Percentiles rank a stretch among this genome's conserved stretches.
Evolutionary conservation across 2,888 invertebrate genomes (phyloP).

Genomic region (Hololepta plana): DNA sequence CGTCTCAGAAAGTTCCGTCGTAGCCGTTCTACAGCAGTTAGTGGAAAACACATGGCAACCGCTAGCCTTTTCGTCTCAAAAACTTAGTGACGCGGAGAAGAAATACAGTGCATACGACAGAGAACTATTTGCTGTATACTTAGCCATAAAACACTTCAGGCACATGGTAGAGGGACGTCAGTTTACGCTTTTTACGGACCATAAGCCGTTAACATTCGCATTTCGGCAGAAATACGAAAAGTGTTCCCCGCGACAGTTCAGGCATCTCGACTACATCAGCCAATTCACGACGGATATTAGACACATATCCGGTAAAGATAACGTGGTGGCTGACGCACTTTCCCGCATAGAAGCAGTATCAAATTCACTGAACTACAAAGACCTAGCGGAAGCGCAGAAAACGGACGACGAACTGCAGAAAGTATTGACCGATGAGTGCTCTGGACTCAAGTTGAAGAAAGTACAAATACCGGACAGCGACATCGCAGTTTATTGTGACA

Average conservation of each 20-base stretch:
- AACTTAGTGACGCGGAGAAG: constrained; percentile 16
- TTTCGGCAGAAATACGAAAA: constrained; percentile 6
- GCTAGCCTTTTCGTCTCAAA: constrained; percentile 20
- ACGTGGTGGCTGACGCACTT: constrained; percentile 6
- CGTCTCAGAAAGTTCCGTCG: constrained; percentile 20
- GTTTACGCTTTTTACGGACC: constrained; percentile 9
- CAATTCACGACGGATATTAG: constrained; percentile 6
- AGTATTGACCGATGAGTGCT: neutral
- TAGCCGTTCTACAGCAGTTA: constrained; percentile 20
- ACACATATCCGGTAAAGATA: constrained; percentile 5
- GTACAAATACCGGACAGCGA: neutral
- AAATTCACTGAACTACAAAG: neutral
- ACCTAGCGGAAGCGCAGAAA: neutral
- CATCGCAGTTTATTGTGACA: neutral
- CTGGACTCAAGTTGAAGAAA: neutral
- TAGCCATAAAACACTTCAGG: constrained; percentile 8
- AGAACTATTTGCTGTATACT: constrained; percentile 9
- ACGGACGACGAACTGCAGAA: constrained; percentile 1
- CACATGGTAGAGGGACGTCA: constrained; percentile 8
- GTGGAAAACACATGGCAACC: constrained; percentile 15
- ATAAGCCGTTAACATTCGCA: constrained; percentile 9
- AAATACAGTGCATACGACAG: constrained; percentile 11
- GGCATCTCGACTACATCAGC: constrained; percentile 6
- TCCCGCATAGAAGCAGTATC: constrained; percentile 3
- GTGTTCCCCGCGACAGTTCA: constrained; percentile 5